Conservation (phyloP, 1,140 invertebrate species). For the Macrocentrus cingulum region DNA sequence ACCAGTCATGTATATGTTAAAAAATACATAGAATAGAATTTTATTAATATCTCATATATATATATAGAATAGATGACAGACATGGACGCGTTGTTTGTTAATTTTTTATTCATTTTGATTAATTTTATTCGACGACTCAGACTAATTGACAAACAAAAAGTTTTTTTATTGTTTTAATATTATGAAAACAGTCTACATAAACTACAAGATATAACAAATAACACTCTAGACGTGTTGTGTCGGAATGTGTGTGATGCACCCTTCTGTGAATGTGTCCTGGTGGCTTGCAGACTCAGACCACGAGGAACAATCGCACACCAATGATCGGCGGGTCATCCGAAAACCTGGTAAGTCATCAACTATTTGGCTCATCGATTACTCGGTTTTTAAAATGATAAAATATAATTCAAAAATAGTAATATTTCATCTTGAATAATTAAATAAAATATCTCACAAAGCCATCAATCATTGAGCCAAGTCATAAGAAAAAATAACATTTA, state of each 20-base stretch:
- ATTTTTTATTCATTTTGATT: not conserved
- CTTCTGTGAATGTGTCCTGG: constrained; percentile 57
- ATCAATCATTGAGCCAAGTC: no score
- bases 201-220: constrained; percentile 38
- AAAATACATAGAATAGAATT: constrained; percentile 33
- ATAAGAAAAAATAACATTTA: no score
- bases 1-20: constrained; percentile 11
- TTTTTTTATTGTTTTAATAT: no score
- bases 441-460: no score
- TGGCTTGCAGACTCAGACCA: constrained; percentile 61
- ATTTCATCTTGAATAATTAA: no score
- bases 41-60: constrained; percentile 22
- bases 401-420: not conserved
- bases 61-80: not conserved
- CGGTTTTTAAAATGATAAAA: not conserved
- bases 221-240: constrained; percentile 53
- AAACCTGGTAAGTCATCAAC: constrained; percentile 53
- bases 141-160: no score
- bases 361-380: constrained; percentile 22
- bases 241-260: constrained; percentile 58
- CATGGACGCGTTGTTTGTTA: not conserved
- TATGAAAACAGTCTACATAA: no score
- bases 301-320: constrained; percentile 57
- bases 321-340: constrained; percentile 55
- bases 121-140: no score